These are phyloP conservation scores for Leptodactylus fuscus DNA, from an alignment of 2,113 vertebrate species.

Conservation along the genomic window DNA sequence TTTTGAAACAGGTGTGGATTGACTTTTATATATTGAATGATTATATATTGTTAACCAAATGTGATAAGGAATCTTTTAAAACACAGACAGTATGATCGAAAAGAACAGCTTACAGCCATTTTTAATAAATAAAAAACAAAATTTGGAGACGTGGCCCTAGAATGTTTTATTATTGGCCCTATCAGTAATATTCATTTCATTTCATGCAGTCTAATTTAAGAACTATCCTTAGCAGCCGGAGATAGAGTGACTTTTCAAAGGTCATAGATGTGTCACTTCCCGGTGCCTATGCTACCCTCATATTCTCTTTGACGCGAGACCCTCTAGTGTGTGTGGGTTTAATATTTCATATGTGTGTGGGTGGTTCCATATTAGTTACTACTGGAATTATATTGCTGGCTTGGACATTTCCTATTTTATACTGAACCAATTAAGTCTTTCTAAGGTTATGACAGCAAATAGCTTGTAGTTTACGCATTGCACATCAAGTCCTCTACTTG, in stretches of 20 bases:
- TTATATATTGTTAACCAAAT: no score
- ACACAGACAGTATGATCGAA: no score
- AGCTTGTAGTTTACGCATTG: not conserved
- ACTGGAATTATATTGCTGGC: not conserved
- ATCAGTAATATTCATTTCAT: constrained; percentile 29
- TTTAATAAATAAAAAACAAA: not conserved
- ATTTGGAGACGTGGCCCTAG: not conserved
- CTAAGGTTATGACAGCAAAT: not conserved
- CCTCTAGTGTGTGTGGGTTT: constrained; percentile 34
- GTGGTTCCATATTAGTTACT: constrained; percentile 41
- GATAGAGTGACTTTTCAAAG: constrained; percentile 43
- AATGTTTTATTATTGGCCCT: not conserved
- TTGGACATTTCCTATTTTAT: constrained; percentile 35
- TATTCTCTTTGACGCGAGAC: constrained; percentile 39
- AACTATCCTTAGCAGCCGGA: constrained; percentile 36
- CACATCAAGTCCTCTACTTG: not conserved
- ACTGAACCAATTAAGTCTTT: constrained; percentile 4
- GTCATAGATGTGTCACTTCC: constrained; percentile 51
- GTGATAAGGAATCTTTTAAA: no score
- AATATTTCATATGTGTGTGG: constrained; percentile 38
- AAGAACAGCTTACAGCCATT: not conserved
- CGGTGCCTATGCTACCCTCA: constrained; percentile 24
- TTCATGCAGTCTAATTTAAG: constrained; percentile 21
- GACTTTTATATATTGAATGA: no score
- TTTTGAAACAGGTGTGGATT: no score